A percentile compares a stretch with the other conserved stretches of the same genome.
Conservation (phyloP, 2,113 vertebrate species). For the Eurystomus gularis region DNA sequence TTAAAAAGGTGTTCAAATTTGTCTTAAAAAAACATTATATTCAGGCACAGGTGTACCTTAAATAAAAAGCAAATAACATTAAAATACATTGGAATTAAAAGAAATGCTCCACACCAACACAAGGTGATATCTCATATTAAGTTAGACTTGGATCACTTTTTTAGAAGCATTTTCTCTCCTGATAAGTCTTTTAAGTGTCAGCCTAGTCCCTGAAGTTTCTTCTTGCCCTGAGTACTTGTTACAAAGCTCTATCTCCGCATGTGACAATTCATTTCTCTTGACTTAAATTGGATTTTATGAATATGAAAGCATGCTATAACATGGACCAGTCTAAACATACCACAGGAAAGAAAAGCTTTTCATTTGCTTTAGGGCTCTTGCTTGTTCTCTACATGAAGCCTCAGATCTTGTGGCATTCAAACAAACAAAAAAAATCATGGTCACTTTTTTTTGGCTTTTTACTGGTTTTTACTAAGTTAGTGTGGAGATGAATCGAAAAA, state of each 20-base stretch:
- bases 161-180: not conserved
- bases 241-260: not conserved
- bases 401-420: accelerated
- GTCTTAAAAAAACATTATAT: not conserved
- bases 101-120: not conserved
- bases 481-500: not conserved
- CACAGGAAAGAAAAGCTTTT: not conserved
- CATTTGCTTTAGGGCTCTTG: not conserved
- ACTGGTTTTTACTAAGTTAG: not conserved
- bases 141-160: not conserved
- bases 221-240: not conserved
- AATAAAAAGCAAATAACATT: not conserved
- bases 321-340: not conserved
- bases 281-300: not conserved
- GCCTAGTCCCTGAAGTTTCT: not conserved
- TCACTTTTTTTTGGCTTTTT: not conserved
- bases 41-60: not conserved
- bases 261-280: not conserved
- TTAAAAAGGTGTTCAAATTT: not conserved
- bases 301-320: not conserved
- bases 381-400: not conserved
- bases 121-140: not conserved
- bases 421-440: not conserved
- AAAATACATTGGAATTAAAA: not conserved
- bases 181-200: not conserved